Base-by-base conservation (phyloP, 2,888 invertebrate species). In the Drosophila birchii region DNA sequence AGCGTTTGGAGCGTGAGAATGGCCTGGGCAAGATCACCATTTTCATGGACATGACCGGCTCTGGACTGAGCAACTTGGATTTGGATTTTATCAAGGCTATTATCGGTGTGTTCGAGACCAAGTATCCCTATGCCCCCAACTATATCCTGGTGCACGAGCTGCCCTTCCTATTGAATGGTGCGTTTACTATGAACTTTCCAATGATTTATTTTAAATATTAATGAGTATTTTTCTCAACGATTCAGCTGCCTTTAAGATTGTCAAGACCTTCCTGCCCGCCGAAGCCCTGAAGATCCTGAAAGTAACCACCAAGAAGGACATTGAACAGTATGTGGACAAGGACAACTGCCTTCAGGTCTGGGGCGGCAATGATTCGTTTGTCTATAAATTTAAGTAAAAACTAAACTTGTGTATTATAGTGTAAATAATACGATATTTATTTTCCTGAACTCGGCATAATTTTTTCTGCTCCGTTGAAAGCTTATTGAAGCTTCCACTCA, bases 101-200 rank as follows among this genome's bases (percentile, higher is more conserved):
- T 67, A 97, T 98, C 75, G 95, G 94, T 16, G 93, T 97, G 45
- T 97, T 98, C 91, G 98, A 98, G 91, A 93, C 94, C 29, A 98
- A 98, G 90, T 98, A 98, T 92, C 98, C 98, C 0, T 95, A 94
- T 91, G 96, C 96, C 89, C 93, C 97, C 75, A 98, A 97, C 90
- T 97, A 97, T 88, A 97, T 98, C 78, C 93, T 98, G 20, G 96
- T 98, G 64, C 97, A 95, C 91, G 98, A 98, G 90, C 96, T 98
- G 96, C 97, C 98, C 0, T 98, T 98, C 98, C 95, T 98, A 5
- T 93, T 98, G 75, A 97, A 96, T 88, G 95, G 96, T 96, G 93
- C 93, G 93, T 59, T 41, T 29, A 6, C 3, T 20, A 14, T 0
- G 6, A 20, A 0, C 16, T 9, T 18, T 3, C 26, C 11, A 8